Percentiles rank a stretch among this genome's conserved stretches.
Conservation (phyloP, 64 coral and sea anemone species). For the Porites australiensis region DNA sequence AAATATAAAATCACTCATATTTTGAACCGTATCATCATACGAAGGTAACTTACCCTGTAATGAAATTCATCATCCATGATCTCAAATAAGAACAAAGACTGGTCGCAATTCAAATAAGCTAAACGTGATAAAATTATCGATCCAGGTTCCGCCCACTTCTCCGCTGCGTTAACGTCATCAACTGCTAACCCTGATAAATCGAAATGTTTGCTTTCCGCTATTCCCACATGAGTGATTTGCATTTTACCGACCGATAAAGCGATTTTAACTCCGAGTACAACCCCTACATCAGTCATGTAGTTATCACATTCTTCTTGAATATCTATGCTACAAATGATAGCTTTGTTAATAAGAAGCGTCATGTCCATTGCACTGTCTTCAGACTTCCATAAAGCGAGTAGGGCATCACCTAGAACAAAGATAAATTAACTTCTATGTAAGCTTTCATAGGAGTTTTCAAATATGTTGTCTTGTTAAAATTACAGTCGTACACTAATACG, state of each 20-base stretch:
- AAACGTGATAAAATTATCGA: conserved; percentile 88
- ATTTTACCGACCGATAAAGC: conserved; percentile 93
- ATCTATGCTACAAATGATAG: conserved; percentile 91
- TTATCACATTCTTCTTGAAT: conserved; percentile 98
- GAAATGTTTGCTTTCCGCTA: conserved; percentile 93
- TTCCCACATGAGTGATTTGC: conserved; percentile 91
- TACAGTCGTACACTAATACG: too few relatives aligned
- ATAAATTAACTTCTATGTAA: background rate
- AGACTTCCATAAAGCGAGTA: conserved; percentile 88
- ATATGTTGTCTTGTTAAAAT: too few relatives aligned
- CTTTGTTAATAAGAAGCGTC: conserved; percentile 88
- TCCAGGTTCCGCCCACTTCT: conserved; percentile 95
- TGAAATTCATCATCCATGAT: conserved; percentile 84
- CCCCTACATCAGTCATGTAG: conserved; percentile 98
- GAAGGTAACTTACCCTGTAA: conserved; percentile 74
- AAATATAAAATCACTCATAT: too few relatives aligned
- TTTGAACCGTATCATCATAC: background rate
- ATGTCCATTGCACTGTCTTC: conserved; percentile 56
- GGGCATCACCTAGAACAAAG: conserved; percentile 75
- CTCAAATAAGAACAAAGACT: conserved; percentile 86
- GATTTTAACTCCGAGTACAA: conserved; percentile 92
- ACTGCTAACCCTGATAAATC: conserved; percentile 92
- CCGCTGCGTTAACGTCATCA: conserved; percentile 91
- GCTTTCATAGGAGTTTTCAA: background rate
- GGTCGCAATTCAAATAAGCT: conserved; percentile 87